These are phyloP conservation scores for Pecten maximus DNA, from an alignment of 2,888 invertebrate species.

Conservation along the genomic window DNA sequence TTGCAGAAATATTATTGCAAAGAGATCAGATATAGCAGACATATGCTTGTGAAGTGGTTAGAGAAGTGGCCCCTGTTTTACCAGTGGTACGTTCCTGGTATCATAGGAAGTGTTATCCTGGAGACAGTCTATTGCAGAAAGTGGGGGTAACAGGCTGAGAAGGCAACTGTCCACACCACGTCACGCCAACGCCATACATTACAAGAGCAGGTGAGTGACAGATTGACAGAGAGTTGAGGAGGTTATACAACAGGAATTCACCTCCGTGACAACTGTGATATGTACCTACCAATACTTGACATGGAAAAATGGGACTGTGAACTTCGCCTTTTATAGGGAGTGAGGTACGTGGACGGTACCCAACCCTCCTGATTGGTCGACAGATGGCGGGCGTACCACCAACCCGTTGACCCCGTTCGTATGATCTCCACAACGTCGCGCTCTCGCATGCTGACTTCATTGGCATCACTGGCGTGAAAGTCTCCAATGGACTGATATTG, in stretches of 20 bases:
- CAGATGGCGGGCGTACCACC: slow-evolving; percentile 96
- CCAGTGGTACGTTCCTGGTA: slow-evolving; percentile 16
- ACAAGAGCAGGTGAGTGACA: slow-evolving; percentile 21
- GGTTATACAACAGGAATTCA: slow-evolving; percentile 2
- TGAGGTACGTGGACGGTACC: slow-evolving; percentile 95
- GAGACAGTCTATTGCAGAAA: background rate
- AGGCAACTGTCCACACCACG: slow-evolving; percentile 20
- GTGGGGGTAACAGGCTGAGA: slow-evolving; percentile 13
- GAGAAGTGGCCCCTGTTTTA: background rate
- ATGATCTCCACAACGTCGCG: slow-evolving; percentile 94
- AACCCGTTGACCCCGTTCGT: slow-evolving; percentile 96
- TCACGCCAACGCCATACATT: slow-evolving; percentile 4
- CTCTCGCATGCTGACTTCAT: slow-evolving; percentile 94
- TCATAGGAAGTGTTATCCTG: background rate
- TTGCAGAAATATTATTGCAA: background rate
- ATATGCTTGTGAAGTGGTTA: background rate
- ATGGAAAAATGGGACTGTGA: slow-evolving; percentile 68
- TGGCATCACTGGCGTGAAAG: slow-evolving; percentile 94
- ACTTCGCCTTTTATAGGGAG: slow-evolving; percentile 64
- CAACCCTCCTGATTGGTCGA: slow-evolving; percentile 88
- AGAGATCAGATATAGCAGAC: background rate
- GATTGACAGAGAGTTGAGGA: slow-evolving; percentile 2
- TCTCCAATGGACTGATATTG: slow-evolving; percentile 94
- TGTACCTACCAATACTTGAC: slow-evolving; percentile 67
- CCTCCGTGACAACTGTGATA: background rate